Evolutionary conservation across 2,888 invertebrate species (phyloP), one percentile per base, ranked within the genome.

Genomic region (Pristionchus entomophagus): DNA sequence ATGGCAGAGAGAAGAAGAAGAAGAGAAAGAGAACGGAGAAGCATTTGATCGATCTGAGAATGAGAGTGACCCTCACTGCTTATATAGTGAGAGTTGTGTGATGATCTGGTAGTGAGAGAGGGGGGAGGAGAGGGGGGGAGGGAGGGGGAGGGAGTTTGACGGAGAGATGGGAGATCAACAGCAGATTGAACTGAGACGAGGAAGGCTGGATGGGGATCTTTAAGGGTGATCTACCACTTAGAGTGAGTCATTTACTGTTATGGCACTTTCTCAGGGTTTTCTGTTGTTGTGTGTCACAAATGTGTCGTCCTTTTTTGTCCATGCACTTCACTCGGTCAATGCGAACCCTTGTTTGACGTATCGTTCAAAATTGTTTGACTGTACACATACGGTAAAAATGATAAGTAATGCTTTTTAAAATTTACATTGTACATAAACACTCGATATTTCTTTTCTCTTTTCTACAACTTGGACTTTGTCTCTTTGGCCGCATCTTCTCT

Each of bases 401-500:
- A n/a, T n/a, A n/a, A n/a, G n/a, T n/a, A n/a, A n/a, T n/a, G n/a
- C n/a, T n/a, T n/a, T n/a, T 51, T 22, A 51, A 51, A 51, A 51
- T 51, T 51, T 51, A 51, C 4, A 19, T 51, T 51, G 51, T 51
- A 22, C 51, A 12, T 17, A 19, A 22, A 17, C 1, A 22, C 51
- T 19, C 51, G 17, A 12, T 1, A 45, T 45, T 14, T 45, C 45
- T 10, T 45, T 45, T 14, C 45, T 45, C 45, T 45, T 14, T 45
- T 41, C 41, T 73, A 73, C n/a, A 73, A 45, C 73, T 73, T 73
- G 26, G 73, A 41, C 41, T 82, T 82, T 26, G 45, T 69, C 35
- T 84, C 84, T 19, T 84, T 69, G 32, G 65, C 69, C 22, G 84
- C 84, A 12, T 69, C 51, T 51, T 45, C 84, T 49, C 84, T 45